phyloP scores from a whole-genome alignment of 2,888 invertebrate genomes.

The Sinopyrophorus schimmeli region DNA sequence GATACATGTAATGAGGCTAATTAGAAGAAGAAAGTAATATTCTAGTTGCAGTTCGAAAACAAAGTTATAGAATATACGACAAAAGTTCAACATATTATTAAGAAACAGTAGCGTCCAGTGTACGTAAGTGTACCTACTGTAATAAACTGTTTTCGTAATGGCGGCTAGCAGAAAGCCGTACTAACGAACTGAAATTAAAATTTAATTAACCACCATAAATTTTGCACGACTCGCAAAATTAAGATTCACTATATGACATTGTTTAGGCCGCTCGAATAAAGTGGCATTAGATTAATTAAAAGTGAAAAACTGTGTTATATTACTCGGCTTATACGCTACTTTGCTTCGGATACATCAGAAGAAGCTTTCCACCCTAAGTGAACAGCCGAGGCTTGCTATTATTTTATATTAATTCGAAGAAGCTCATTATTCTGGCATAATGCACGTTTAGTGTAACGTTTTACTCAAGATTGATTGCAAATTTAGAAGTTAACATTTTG shows the following conservation, averaged over 20 bases:
- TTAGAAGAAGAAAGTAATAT: constrained; percentile 27
- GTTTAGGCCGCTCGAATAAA: constrained; percentile 53
- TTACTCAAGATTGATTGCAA: constrained; percentile 48
- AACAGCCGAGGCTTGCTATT: constrained; percentile 45
- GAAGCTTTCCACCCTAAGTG: constrained; percentile 45
- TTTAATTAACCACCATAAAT: constrained; percentile 56
- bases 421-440: constrained; percentile 46
- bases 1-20: constrained; percentile 37
- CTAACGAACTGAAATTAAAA: constrained; percentile 53
- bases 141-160: constrained; percentile 39
- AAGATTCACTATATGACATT: constrained; percentile 56
- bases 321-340: constrained; percentile 43
- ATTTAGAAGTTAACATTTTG: constrained; percentile 41
- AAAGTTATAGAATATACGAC: not conserved
- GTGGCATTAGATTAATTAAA: constrained; percentile 56
- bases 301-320: constrained; percentile 55
- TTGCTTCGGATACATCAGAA: constrained; percentile 44
- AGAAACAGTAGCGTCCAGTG: constrained; percentile 11
- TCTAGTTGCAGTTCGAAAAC: not conserved
- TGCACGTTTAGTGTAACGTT: constrained; percentile 49
- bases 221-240: constrained; percentile 50
- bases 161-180: constrained; percentile 37
- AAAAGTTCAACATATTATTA: not conserved
- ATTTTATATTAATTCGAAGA: constrained; percentile 47
- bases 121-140: constrained; percentile 14